Percentiles rank a stretch among this genome's conserved stretches.
Conservation (phyloP, 2,888 invertebrate genomes). For the Agrypnus murinus region DNA sequence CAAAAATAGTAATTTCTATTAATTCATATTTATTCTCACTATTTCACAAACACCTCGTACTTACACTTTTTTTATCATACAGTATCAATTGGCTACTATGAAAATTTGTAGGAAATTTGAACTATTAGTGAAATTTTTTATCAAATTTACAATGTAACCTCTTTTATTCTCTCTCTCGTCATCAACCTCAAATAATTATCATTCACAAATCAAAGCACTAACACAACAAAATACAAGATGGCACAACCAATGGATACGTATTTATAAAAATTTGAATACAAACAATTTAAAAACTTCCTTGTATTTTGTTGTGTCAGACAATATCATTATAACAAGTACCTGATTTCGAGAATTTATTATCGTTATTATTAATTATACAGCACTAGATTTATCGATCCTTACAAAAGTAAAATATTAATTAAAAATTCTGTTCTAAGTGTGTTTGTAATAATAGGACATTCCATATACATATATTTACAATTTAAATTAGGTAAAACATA, state of each 20-base stretch:
- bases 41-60: conserved; percentile 50
- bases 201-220: background rate
- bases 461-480: conserved; percentile 41
- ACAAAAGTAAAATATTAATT: conserved; percentile 42
- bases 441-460: conserved; percentile 39
- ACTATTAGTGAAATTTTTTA: conserved; percentile 32
- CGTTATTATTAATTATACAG: conserved; percentile 16
- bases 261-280: background rate
- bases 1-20: background rate
- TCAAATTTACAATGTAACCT: conserved; percentile 36
- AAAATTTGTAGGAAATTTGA: conserved; percentile 41
- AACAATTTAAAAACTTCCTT: background rate
- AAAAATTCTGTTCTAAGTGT: background rate
- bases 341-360: conserved; percentile 21
- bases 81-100: conserved; percentile 43
- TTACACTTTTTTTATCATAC: conserved; percentile 37
- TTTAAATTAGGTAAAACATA: conserved; percentile 10
- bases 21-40: conserved; percentile 45
- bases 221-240: conserved; percentile 23
- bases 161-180: conserved; percentile 9
- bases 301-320: conserved; percentile 21
- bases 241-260: background rate
- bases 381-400: conserved; percentile 23
- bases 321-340: background rate
- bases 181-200: background rate